Percentiles rank a stretch among this genome's conserved stretches.
Conservation (phyloP, 2,888 invertebrate species). For the Augiades crinisus region DNA sequence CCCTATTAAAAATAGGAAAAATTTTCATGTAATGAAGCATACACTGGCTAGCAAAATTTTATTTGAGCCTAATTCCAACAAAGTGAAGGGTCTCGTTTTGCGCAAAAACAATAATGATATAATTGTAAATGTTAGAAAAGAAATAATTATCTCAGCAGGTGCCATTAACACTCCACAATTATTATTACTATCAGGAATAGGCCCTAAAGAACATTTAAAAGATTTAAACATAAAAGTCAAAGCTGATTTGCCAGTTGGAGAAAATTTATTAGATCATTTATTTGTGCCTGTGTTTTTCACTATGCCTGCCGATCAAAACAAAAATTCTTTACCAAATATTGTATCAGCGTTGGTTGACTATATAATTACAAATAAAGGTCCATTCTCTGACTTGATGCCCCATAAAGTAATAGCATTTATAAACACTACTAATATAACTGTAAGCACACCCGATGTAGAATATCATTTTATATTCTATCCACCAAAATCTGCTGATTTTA, state of each 20-base stretch:
- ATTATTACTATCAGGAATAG: constrained; percentile 58
- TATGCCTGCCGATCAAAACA: constrained; percentile 43
- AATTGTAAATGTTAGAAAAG: constrained; percentile 40
- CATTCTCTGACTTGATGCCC: constrained; percentile 62
- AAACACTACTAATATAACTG: constrained; percentile 51
- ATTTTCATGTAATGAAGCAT: constrained; percentile 51
- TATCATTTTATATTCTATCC: constrained; percentile 51
- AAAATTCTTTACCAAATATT: constrained; percentile 45
- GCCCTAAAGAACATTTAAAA: constrained; percentile 47
- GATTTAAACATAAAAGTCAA: constrained; percentile 42
- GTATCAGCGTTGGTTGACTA: constrained; percentile 61
- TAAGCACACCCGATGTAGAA: constrained; percentile 53
- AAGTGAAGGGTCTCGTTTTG: constrained; percentile 45
- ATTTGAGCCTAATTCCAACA: constrained; percentile 41
- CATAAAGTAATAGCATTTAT: constrained; percentile 52
- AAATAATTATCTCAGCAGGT: constrained; percentile 56
- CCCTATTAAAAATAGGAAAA: constrained; percentile 44
- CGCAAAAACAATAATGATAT: constrained; percentile 35
- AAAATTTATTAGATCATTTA: constrained; percentile 54
- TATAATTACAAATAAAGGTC: constrained; percentile 69
- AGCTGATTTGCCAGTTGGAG: constrained; percentile 48
- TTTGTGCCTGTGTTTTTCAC: constrained; percentile 49
- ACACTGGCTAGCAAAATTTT: constrained; percentile 46
- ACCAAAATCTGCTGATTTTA: constrained; percentile 44
- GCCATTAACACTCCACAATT: constrained; percentile 52